Base-by-base conservation (phyloP, 2,888 invertebrate species). In the Latrodectus hesperus region DNA sequence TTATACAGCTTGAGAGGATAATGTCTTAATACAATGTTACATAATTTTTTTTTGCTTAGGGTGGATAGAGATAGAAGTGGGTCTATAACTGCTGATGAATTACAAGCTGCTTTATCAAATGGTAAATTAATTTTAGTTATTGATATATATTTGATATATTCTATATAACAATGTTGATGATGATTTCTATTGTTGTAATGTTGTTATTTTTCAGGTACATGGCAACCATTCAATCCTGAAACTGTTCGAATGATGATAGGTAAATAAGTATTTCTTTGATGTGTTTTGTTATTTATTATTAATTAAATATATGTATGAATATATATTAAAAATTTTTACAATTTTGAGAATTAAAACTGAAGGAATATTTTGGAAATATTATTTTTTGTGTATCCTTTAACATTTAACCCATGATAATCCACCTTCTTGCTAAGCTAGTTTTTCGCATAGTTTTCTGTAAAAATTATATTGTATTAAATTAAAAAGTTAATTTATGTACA, bases 201-300 rank as follows among this genome's bases (percentile, higher is more conserved):
- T 76, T 38, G 49, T 26, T 17, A 52, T 71, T 52, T 76, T n/a
- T 78, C 5, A 93, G 93, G 98, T 16, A 98, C 99, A 70, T 99
- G 98, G 98, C 96, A 96, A 85, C 96, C 99, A 0, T 99, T 99
- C 91, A 99, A 99, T 92, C 97, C 98, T 22, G 99, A 99, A 94
- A 99, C 99, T 51, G 96, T 99, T 53, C 94, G 98, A 76, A 94
- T 98, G 71, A 98, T 98, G 98, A 98, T 98, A 91, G 97, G 98
- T 97, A 93, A 91, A n/a, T 60, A 60, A 11, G 6, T 38, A 38
- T 38, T 4, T 38, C 38, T 38, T 38, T 38, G 5, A 1, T 38
- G 6, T 38, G 38, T 38, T 38, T 38, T 38, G 6, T 38, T 38
- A 38, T 38, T 38, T 38, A 38, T 38, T 6, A 4, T 38, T 38